phyloP scores from a whole-genome alignment of 2,113 vertebrate species.

The Uropsilus gracilis region DNA sequence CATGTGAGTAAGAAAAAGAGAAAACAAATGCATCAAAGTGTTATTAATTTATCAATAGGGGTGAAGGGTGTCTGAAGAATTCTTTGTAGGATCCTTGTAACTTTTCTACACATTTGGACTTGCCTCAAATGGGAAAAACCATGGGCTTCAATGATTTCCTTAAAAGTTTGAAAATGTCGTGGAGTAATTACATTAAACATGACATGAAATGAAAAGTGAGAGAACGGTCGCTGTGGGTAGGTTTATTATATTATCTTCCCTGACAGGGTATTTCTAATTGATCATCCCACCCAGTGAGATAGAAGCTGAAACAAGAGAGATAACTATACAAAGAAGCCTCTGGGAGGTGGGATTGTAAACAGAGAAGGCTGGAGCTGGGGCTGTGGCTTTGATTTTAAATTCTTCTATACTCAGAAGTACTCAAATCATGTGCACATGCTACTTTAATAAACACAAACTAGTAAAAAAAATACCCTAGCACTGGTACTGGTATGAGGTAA shows the following conservation, averaged over 20 bases:
- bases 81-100: background rate
- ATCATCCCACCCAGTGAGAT: background rate
- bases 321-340: background rate
- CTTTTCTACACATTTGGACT: background rate
- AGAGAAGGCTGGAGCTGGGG: background rate
- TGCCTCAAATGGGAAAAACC: background rate
- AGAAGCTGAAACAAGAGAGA: background rate
- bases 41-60: background rate
- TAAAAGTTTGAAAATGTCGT: background rate
- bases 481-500: background rate
- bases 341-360: background rate
- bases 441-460: background rate
- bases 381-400: background rate
- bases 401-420: background rate
- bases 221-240: background rate
- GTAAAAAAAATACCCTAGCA: background rate
- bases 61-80: background rate
- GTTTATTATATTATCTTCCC: background rate
- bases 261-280: background rate
- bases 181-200: background rate
- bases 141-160: background rate
- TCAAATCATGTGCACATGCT: too few species aligned
- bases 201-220: background rate
- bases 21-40: too few species aligned
- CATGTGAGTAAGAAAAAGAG: too few species aligned